These are phyloP conservation scores for Ciconia stormi DNA, from an alignment of 2,113 vertebrate genomes.

Conservation along the genomic window DNA sequence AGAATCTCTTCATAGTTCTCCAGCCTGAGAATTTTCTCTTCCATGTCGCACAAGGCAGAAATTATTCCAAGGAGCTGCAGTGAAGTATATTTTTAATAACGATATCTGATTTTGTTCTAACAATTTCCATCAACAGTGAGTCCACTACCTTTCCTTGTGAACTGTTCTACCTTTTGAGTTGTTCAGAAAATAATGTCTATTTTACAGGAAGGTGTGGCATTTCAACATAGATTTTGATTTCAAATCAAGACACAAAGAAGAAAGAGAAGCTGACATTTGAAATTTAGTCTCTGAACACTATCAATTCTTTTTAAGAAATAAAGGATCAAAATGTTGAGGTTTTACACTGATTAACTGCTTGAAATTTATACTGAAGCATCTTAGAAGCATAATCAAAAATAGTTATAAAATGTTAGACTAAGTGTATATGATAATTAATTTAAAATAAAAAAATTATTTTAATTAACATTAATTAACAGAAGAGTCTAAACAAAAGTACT, in stretches of 20 bases:
- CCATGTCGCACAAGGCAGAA: rapidly evolving
- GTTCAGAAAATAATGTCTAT: background rate
- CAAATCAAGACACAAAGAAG: background rate
- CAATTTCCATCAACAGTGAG: background rate
- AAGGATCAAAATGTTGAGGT: background rate
- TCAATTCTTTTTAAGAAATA: background rate
- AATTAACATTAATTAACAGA: background rate
- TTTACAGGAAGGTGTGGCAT: background rate
- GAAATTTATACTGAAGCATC: background rate
- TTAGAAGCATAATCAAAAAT: background rate
- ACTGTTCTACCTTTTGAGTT: background rate
- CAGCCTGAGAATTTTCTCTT: background rate
- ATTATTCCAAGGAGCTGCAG: background rate
- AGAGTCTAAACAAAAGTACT: background rate
- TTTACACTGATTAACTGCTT: background rate
- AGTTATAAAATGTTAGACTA: background rate
- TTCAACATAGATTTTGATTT: background rate
- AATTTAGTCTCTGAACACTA: background rate
- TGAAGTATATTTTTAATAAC: background rate
- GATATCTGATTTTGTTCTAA: background rate
- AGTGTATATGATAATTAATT: background rate
- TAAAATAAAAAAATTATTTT: background rate
- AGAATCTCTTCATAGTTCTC: background rate
- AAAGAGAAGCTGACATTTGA: background rate
- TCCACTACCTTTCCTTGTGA: background rate